Base-by-base conservation (phyloP, 2,113 vertebrate species). In the Microcebus ravelobensis region DNA sequence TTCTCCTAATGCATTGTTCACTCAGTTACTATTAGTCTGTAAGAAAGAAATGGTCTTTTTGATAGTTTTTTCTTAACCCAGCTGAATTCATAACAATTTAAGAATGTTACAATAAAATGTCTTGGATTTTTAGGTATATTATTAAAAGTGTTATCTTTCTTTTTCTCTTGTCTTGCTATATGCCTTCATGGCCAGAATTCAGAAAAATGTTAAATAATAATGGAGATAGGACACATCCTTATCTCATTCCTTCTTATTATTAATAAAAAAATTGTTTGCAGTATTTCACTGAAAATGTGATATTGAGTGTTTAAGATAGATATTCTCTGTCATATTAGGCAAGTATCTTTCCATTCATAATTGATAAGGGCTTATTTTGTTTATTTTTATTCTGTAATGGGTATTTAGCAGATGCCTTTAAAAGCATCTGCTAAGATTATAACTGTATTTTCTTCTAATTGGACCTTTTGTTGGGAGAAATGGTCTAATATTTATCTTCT, bases 121-220 rank as follows among this genome's bases (percentile, higher is more conserved):
- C 48, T 83, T 65, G 11, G 1, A 31, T 80, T 88, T 87, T 88
- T 21, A 63, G 50, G 15, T 18, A 65, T 15, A 25, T 70, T 70
- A 70, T n/a, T 87, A 61, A 39, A 91, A 95, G n/a, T 34, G 6
- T 42, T 87, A 9, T 34, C 27, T 25, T 34, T 73, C 18, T 42
- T 86, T 63, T 84, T 36, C 21, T 70, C 25, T 12, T 25, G 6
- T 88, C 55, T 83, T 90, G 39, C 42, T 81, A 29, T 10, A 67
- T 68, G 6, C 20, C 13, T 81, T 20, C 3, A 73, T 61, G 52
- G 7, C 23, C 27, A 92, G 88, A 94, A 74, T 55, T 97, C 15
- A 95, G 65, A 70, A 80, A 18, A 80, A 48, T 85, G 31, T 76
- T 86, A 86, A 81, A 59, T 63, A 92, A 65, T 52, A 82, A 73